These are phyloP conservation scores for Lithophane semibrunnea DNA, from an alignment of 2,888 invertebrate genomes.

Conservation along the genomic window DNA sequence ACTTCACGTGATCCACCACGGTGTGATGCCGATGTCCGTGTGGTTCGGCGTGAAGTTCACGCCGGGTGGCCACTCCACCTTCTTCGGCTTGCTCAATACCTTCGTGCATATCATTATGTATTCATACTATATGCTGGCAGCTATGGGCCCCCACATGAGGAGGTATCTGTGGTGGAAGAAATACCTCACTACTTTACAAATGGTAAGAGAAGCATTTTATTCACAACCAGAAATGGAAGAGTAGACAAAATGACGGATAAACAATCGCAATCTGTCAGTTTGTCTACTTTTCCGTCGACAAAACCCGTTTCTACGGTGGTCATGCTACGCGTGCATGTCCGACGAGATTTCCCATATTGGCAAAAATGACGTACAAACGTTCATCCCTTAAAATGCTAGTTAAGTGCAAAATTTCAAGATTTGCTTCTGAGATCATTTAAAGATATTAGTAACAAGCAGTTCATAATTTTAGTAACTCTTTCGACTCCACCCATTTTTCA, in stretches of 20 bases:
- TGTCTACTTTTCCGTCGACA: no score
- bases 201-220: conserved; percentile 91
- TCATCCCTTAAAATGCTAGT: no score
- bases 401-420: no score
- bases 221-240: neutral
- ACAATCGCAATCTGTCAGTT: no score
- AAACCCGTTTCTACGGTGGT: no score
- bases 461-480: neutral
- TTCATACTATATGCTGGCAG: conserved; percentile 97
- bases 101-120: conserved; percentile 99
- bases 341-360: no score
- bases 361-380: no score
- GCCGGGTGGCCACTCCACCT: conserved; percentile 98
- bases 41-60: conserved; percentile 99
- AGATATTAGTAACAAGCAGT: neutral
- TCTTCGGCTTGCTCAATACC: conserved; percentile 98
- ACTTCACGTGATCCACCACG: conserved; percentile 98
- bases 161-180: conserved; percentile 99
- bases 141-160: conserved; percentile 96
- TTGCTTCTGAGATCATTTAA: neutral
- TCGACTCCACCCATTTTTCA: no score
- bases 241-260: no score
- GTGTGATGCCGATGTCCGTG: conserved; percentile 99
- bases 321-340: no score
- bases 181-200: conserved; percentile 97